A percentile compares a stretch with the other conserved stretches of the same genome.
phyloP scores from a whole-genome alignment of 1,140 invertebrate species.

The Chionoecetes opilio region DNA sequence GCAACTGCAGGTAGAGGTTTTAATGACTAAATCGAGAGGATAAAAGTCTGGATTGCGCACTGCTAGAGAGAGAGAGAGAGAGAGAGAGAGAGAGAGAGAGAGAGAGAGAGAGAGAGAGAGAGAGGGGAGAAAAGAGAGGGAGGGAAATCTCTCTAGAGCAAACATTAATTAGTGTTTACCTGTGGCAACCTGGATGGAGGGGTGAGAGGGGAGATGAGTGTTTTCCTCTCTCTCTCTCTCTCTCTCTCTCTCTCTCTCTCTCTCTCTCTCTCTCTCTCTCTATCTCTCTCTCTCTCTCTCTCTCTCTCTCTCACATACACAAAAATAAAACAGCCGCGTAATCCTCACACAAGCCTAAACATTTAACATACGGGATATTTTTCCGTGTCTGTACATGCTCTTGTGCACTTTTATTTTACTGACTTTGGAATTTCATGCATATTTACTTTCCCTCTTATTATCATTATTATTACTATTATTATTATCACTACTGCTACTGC shows the following conservation, averaged over 20 bases:
- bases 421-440: too few species aligned
- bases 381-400: background rate
- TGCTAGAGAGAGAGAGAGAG: conserved; percentile 17
- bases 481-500: background rate
- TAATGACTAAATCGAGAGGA: conserved; percentile 21
- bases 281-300: too few species aligned
- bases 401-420: too few species aligned
- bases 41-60: conserved; percentile 16
- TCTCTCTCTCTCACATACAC: background rate
- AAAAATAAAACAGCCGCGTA: background rate
- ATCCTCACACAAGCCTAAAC: background rate
- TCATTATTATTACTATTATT: background rate
- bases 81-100: conserved; percentile 27
- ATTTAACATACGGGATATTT: background rate
- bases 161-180: conserved; percentile 30
- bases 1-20: conserved; percentile 7
- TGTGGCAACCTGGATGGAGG: conserved; percentile 10
- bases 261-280: conserved; percentile 27
- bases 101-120: conserved; percentile 21
- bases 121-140: background rate
- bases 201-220: background rate
- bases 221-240: background rate
- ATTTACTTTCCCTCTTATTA: background rate
- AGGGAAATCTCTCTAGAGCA: background rate
- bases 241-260: background rate